A percentile compares a stretch with the other conserved stretches of the same genome.
These are phyloP conservation scores for Engystomops pustulosus DNA, from an alignment of 2,113 vertebrate genomes.

Conservation along the genomic window DNA sequence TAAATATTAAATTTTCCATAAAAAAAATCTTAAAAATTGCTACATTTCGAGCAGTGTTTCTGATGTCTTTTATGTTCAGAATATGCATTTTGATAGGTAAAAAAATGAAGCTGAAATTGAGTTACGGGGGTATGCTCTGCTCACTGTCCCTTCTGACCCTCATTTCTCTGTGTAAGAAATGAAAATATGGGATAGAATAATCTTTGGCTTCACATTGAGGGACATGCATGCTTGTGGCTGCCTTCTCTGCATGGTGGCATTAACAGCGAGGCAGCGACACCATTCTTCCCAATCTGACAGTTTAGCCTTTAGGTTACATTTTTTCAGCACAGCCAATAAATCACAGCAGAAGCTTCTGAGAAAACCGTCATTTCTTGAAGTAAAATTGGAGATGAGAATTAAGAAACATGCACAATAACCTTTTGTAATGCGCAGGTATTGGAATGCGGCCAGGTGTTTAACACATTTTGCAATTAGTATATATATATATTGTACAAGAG, in stretches of 20 bases:
- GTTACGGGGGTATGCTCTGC: neutral
- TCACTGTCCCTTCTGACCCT: constrained; percentile 44
- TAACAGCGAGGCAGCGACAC: constrained; percentile 14
- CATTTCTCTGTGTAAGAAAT: constrained; percentile 16
- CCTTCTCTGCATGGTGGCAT: constrained; percentile 28
- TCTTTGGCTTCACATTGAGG: constrained; percentile 22
- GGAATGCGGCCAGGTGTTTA: neutral
- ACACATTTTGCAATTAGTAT: neutral
- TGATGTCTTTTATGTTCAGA: neutral
- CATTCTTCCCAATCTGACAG: constrained; percentile 53
- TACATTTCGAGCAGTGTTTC: neutral
- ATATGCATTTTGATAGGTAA: constrained; percentile 7
- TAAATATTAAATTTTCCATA: neutral
- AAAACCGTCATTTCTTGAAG: constrained; percentile 10
- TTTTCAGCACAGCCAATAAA: constrained; percentile 26
- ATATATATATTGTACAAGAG: too few relatives aligned
- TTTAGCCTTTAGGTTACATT: constrained; percentile 42
- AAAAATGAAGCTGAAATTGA: constrained; percentile 3
- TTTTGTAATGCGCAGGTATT: neutral
- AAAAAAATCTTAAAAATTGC: too few relatives aligned
- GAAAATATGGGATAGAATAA: neutral
- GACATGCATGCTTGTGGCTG: constrained; percentile 28
- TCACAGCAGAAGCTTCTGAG: constrained; percentile 16
- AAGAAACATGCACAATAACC: constrained; percentile 10
- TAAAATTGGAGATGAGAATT: constrained; percentile 12